Evolutionary conservation across 2,888 invertebrate genomes (phyloP), one percentile per base, ranked within the genome.

Genomic region (Dynastes maya): DNA sequence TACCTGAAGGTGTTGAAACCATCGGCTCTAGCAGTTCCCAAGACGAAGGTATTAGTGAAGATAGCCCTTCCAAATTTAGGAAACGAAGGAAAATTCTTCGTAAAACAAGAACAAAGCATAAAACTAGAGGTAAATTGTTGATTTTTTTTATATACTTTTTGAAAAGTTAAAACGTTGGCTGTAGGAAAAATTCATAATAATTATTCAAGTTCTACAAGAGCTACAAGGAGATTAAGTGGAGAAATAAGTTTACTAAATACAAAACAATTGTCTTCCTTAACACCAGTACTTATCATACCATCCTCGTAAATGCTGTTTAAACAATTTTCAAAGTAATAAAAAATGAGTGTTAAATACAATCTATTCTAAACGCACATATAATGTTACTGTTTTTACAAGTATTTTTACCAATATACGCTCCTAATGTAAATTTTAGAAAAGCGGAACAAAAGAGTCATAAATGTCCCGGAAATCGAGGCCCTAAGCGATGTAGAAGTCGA

Each of bases 81-180:
- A 89, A 89, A 83, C 84, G 89, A 84, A 87, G 90, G 76, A 93
- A 93, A 85, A 90, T 93, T 9, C 90, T 93, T 84, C 90, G 93
- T 84, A 93, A 93, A 87, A 86, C 87, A 2, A 90, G 93, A 51
- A 93, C 92, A 83, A 93, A 92, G 86, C 90, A 89, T 2, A 88
- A 87, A 65, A 89, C 90, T 79, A 87, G 87, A 85, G 85, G 87
- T 84, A 82, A 75, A n/a, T 68, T n/a, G 32, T 22, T 45, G 0
- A 45, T n/a, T 65, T 8, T 8, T 16, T 55, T 55, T 2, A 55
- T 22, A 6, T 1, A 55, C 8, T 37, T 37, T 5, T 37, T 37
- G 32, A 37, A 37, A 37, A 37, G 5, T 37, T 22, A 22, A 22
- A 22, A 22, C 32, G 32, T 5, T 37, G 0, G 2, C 4, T 37